phyloP scores from a whole-genome alignment of 2,113 vertebrate genomes.

The Pollachius pollachius region DNA sequence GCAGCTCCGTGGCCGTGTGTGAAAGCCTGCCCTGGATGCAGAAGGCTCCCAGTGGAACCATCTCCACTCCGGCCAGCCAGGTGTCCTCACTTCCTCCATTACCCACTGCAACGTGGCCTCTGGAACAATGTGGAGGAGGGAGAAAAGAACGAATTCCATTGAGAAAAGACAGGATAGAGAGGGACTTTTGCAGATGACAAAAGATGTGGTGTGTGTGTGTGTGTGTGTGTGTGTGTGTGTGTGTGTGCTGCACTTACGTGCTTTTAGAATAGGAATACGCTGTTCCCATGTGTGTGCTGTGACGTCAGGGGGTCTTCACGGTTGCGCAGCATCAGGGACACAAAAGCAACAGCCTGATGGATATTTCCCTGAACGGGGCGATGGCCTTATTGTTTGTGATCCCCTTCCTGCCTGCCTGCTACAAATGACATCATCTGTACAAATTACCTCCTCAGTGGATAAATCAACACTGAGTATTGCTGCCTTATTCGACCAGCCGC shows the following conservation, averaged over 20 bases:
- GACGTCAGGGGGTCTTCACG: conserved; percentile 47
- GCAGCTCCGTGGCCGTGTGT: no score
- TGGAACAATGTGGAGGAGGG: conserved; percentile 64
- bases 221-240: no score
- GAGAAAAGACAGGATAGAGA: conserved; percentile 36
- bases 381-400: conserved; percentile 59
- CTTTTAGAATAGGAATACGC: conserved; percentile 32
- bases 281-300: conserved; percentile 8
- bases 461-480: conserved; percentile 17
- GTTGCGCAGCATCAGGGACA: conserved; percentile 50
- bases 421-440: conserved; percentile 51
- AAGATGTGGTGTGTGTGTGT: conserved; percentile 15
- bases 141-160: conserved; percentile 9
- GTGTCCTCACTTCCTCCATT: conserved; percentile 48
- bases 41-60: conserved; percentile 31
- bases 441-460: conserved; percentile 16
- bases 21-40: conserved; percentile 3
- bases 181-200: conserved; percentile 38
- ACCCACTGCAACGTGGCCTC: conserved; percentile 35
- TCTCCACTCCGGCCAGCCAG: conserved; percentile 33
- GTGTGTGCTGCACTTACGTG: no score
- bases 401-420: conserved; percentile 50
- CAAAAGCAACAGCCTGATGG: conserved; percentile 30
- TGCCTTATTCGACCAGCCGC: conserved; percentile 26
- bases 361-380: conserved; percentile 50